A percentile compares a stretch with the other conserved stretches of the same genome.
Evolutionary conservation across 1,140 invertebrate genomes (phyloP).

Genomic region (Plectrocnemia conspersa): DNA sequence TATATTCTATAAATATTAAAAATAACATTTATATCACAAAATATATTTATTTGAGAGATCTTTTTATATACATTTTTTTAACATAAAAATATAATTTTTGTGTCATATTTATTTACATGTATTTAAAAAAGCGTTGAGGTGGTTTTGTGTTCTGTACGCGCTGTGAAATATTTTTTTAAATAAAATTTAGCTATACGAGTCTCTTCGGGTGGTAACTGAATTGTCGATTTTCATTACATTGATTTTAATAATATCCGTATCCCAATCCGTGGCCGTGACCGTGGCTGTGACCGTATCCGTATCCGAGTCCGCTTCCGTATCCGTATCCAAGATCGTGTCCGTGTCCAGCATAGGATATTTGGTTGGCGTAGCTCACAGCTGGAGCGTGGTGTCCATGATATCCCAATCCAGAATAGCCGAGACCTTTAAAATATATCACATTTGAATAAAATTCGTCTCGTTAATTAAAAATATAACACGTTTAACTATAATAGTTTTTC

Average conservation of each 20-base stretch:
- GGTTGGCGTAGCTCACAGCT: slow-evolving; percentile 32
- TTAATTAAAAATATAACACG: too few relatives aligned
- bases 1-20: too few relatives aligned
- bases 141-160: not conserved
- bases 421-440: slow-evolving; percentile 13
- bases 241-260: slow-evolving; percentile 17
- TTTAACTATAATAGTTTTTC: too few relatives aligned
- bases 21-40: too few relatives aligned
- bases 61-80: not conserved
- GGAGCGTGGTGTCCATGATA: slow-evolving; percentile 27
- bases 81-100: not conserved
- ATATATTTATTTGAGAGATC: slow-evolving; percentile 6
- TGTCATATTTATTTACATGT: too few relatives aligned
- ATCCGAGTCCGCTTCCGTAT: slow-evolving; percentile 16
- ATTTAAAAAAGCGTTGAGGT: not conserved
- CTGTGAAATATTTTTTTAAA: not conserved
- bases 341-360: slow-evolving; percentile 27
- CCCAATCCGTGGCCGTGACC: slow-evolving; percentile 19
- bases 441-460: too few relatives aligned
- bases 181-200: not conserved
- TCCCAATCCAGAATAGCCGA: slow-evolving; percentile 8
- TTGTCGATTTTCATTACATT: too few relatives aligned
- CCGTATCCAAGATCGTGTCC: slow-evolving; percentile 15
- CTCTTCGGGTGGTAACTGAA: not conserved
- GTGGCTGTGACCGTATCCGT: slow-evolving; percentile 14